Evolutionary conservation across 1,140 invertebrate species (phyloP).

Genomic region (silkworm (Bombyx mori)): DNA sequence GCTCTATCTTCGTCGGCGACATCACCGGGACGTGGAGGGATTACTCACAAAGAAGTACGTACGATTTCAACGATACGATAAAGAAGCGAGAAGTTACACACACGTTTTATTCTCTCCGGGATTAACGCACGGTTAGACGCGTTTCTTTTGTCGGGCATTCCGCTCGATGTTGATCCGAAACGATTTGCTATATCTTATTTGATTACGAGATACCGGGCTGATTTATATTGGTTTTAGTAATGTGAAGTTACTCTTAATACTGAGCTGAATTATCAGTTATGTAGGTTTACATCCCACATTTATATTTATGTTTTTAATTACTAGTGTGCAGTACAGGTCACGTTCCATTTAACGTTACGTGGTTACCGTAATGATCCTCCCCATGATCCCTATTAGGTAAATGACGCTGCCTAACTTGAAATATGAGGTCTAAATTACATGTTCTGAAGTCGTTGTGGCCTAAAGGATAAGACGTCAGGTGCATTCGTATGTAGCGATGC

Average conservation of each 20-base stretch:
- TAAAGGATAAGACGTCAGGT: too few relatives aligned
- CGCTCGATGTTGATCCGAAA: not conserved
- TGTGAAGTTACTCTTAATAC: not conserved
- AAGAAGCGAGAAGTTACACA: conserved; percentile 62
- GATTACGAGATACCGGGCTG: too few relatives aligned
- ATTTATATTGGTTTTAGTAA: not conserved
- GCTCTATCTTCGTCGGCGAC: conserved; percentile 70
- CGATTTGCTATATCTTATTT: not conserved
- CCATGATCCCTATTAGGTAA: too few relatives aligned
- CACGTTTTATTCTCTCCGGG: conserved; percentile 48
- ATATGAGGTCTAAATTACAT: too few relatives aligned
- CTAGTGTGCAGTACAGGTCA: too few relatives aligned
- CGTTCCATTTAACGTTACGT: too few relatives aligned
- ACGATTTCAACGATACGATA: conserved; percentile 68
- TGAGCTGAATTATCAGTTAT: not conserved
- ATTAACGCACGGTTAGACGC: conserved; percentile 54
- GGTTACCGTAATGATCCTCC: too few relatives aligned
- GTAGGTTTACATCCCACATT: not conserved
- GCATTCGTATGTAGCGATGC: too few relatives aligned
- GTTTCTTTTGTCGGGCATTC: conserved; percentile 13
- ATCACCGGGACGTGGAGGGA: conserved; percentile 63
- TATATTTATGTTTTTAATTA: too few relatives aligned
- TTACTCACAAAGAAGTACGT: conserved; percentile 70
- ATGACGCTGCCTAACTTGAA: too few relatives aligned
- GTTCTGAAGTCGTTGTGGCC: too few relatives aligned